These are phyloP conservation scores for Nesidiocoris tenuis DNA, from an alignment of 2,888 invertebrate species.

Conservation along the genomic window DNA sequence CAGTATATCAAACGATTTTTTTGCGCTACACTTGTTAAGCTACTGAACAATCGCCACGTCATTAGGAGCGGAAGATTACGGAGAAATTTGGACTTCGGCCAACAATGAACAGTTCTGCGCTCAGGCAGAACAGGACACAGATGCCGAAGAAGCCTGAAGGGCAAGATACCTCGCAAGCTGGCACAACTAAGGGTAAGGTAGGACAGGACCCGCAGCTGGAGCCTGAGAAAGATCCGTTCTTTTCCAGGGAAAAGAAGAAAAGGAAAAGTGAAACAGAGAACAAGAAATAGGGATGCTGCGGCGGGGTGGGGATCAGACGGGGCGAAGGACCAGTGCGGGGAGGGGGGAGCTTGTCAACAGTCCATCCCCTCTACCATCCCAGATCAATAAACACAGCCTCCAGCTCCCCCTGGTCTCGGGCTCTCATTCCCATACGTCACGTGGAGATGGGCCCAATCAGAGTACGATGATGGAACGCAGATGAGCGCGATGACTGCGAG, in stretches of 20 bases:
- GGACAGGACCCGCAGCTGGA: neutral
- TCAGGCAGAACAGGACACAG: no score
- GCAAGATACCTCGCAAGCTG: no score
- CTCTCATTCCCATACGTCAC: constrained; percentile 27
- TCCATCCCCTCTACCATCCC: constrained; percentile 24
- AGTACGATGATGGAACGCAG: neutral
- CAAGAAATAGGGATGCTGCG: constrained; percentile 8
- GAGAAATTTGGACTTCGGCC: neutral
- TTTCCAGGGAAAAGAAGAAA: neutral
- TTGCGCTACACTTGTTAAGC: neutral
- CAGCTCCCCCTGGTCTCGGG: neutral
- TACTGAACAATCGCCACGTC: neutral
- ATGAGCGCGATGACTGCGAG: neutral
- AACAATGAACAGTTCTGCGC: no score
- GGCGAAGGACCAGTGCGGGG: no score
- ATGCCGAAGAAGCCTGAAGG: no score
- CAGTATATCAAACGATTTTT: neutral
- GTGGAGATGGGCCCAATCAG: neutral
- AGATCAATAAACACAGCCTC: constrained; percentile 38
- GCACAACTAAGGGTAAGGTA: constrained; percentile 11
- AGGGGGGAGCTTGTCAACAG: constrained; percentile 34
- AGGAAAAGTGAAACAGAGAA: constrained; percentile 10
- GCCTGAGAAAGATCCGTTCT: neutral
- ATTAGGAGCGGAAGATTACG: neutral
- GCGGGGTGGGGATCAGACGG: no score